A percentile compares a stretch with the other conserved stretches of the same genome.
Evolutionary conservation across 2,797 vertebrate species (phyloP).

Genomic region (Percopsis omiscomaycus): DNA sequence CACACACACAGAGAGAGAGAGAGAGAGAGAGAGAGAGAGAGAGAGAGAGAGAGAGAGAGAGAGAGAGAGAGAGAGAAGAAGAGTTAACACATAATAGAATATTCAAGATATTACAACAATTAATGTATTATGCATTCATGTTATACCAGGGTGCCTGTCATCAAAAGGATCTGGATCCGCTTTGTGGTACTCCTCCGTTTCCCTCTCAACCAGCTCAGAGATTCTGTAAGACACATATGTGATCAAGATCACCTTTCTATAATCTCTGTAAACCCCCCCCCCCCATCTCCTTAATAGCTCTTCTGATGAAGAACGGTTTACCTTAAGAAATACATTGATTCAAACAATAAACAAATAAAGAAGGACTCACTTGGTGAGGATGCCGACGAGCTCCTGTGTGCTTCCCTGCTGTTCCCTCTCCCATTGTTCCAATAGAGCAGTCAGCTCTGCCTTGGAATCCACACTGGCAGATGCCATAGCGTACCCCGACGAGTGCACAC

Average conservation of each 20-base stretch:
- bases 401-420: slow-evolving; percentile 92
- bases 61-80: too few species aligned
- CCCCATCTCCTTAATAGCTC: neutral
- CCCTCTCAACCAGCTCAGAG: slow-evolving; percentile 96
- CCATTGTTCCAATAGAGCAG: slow-evolving; percentile 94
- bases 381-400: slow-evolving; percentile 90
- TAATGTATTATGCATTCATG: too few species aligned
- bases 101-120: neutral
- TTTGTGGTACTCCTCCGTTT: slow-evolving; percentile 98
- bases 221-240: slow-evolving; percentile 80
- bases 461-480: slow-evolving; percentile 81
- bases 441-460: slow-evolving; percentile 98
- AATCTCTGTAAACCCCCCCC: neutral
- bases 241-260: slow-evolving; percentile 6
- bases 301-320: slow-evolving; percentile 5
- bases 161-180: slow-evolving; percentile 98
- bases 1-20: too few species aligned
- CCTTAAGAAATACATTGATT: neutral
- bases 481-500: slow-evolving; percentile 37
- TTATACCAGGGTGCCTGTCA: slow-evolving; percentile 93
- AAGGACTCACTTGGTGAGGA: slow-evolving; percentile 88
- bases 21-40: too few species aligned
- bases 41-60: too few species aligned
- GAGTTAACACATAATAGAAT: neutral
- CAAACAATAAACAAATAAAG: neutral